phyloP scores from a whole-genome alignment of 2,888 invertebrate genomes.

The Leucania comma region DNA sequence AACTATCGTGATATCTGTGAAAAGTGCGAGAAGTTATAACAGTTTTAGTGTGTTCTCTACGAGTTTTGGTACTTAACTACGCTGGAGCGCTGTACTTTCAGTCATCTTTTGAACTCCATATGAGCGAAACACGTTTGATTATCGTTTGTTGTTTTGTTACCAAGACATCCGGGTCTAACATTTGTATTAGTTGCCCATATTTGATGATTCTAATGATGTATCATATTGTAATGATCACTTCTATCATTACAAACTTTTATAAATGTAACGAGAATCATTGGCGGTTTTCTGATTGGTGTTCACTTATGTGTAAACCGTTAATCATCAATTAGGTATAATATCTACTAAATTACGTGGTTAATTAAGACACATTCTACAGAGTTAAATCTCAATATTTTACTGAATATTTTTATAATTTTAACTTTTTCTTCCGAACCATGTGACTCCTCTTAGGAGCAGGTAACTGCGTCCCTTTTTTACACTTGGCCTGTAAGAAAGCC shows the following conservation, averaged over 20 bases:
- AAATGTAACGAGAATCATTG: constrained; percentile 73
- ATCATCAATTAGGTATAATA: constrained; percentile 4
- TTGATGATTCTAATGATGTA: constrained; percentile 65
- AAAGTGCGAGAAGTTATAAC: constrained; percentile 69
- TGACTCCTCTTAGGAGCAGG: constrained; percentile 74
- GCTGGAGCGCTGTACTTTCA: constrained; percentile 73
- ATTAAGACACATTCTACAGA: neutral
- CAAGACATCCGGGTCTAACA: constrained; percentile 86
- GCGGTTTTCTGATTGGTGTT: constrained; percentile 52
- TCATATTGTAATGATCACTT: constrained; percentile 52
- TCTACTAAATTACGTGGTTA: constrained; percentile 1
- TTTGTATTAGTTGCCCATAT: constrained; percentile 71
- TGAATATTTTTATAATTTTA: constrained; percentile 29
- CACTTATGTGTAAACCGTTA: constrained; percentile 10
- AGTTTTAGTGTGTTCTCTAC: constrained; percentile 74
- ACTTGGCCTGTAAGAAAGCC: constrained; percentile 72
- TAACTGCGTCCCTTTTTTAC: constrained; percentile 86
- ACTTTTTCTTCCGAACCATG: constrained; percentile 38
- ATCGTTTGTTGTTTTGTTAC: constrained; percentile 88
- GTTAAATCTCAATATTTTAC: constrained; percentile 3
- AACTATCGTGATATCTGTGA: constrained; percentile 80
- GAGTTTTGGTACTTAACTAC: constrained; percentile 76
- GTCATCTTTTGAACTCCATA: constrained; percentile 79
- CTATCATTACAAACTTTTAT: constrained; percentile 46
- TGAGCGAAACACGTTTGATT: constrained; percentile 86